Percentiles rank a stretch among this genome's conserved stretches.
These are phyloP conservation scores for Crossoptilon crossoptilon DNA, from an alignment of 2,797 vertebrate species.

Conservation along the genomic window DNA sequence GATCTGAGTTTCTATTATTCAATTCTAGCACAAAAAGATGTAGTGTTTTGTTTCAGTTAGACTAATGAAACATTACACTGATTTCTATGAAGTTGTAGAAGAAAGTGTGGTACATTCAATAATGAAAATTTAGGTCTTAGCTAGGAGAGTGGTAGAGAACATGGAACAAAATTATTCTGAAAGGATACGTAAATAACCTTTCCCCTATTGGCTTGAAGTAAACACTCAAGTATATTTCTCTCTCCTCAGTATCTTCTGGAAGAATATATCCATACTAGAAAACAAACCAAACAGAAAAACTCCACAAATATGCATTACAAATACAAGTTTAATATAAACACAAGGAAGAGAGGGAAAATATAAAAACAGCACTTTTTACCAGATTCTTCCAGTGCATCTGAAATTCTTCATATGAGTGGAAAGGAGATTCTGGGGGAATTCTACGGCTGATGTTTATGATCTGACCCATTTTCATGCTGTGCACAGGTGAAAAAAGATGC, in stretches of 20 bases:
- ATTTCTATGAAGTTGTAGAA: neutral
- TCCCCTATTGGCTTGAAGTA: constrained; percentile 88
- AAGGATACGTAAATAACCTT: constrained; percentile 90
- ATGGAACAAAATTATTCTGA: neutral
- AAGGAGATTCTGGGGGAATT: constrained; percentile 85
- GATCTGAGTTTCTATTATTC: neutral
- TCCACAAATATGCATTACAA: neutral
- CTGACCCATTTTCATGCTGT: constrained; percentile 94
- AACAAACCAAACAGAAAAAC: constrained; percentile 21
- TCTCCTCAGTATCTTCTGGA: constrained; percentile 79
- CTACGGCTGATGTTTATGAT: constrained; percentile 85
- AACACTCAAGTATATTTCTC: constrained; percentile 85
- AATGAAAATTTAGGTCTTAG: neutral
- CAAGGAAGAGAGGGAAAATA: neutral
- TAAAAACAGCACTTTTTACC: constrained; percentile 75
- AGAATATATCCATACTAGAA: constrained; percentile 91
- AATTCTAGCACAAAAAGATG: neutral
- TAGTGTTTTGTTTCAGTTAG: neutral
- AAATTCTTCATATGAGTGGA: constrained; percentile 86
- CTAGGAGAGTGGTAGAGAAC: neutral
- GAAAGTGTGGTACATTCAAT: neutral
- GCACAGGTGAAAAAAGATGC: neutral
- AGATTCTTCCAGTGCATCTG: constrained; percentile 87
- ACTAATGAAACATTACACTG: neutral
- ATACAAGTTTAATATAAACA: neutral